Evolutionary conservation across 2,113 vertebrate genomes (phyloP), one percentile per base, ranked within the genome.

Genomic region (Caracal caracal): DNA sequence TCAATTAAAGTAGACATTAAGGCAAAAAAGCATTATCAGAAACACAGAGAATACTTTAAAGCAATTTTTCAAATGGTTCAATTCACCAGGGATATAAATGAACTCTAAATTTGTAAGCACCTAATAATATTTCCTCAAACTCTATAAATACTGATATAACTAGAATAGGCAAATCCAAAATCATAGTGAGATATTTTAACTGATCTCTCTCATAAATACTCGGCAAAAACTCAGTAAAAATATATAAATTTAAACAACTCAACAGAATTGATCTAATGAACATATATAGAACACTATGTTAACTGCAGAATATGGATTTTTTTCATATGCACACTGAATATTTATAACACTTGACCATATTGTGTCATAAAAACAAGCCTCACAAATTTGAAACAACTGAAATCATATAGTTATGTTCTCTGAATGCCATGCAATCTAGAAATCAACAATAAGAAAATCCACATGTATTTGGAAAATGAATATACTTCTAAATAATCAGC

Each of bases 391-490:
- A 49, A 90, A 90, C 33, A 84, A 79, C 0, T 91, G 63, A 63
- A 91, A 47, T 63, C 35, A 73, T 71, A 51, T 7, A 86, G 43
- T 53, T 56, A 40, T 15, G 43, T 76, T 90, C 24, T 76, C 35
- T 68, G 59, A 84, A 90, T 53, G 49, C 30, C 80, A 68, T 56
- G 16, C 24, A 49, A 71, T 68, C 87, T 78, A 90, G 37, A 68
- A 78, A 68, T 37, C 79, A 94, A 28, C 43, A 81, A 87, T 2
- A 53, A 94, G 49, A 95, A 95, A 85, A 95, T 35, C 33, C 37
- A 84, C 8, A 37, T 75, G 28, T 43, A 78, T 78, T 30, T 84
- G 61, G 37, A 85, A 59, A 47, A 80, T 47, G 59, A 80, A 56
- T 40, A n/a, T 35, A 66, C 12, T 84, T 78, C 22, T 78, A 95